These are phyloP conservation scores for Latrodectus geometricus DNA, from an alignment of 1,140 invertebrate species.

Conservation along the genomic window DNA sequence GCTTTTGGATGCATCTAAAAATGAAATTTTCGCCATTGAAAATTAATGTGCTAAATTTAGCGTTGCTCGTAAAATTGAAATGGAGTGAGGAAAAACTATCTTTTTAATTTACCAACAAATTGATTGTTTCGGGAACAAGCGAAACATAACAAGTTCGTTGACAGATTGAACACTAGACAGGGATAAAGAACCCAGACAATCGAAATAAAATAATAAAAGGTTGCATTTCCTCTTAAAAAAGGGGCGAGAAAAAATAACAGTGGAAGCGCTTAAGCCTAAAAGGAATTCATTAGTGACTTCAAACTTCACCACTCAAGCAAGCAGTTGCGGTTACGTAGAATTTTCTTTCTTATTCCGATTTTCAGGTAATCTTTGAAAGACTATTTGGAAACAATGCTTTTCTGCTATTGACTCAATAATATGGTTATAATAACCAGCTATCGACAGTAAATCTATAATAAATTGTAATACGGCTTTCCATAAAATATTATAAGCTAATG, in stretches of 20 bases:
- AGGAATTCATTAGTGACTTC: constrained; percentile 47
- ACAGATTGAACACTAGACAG: constrained; percentile 3
- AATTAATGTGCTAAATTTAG: no score
- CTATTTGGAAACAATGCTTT: no score
- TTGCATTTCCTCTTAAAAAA: constrained; percentile 43
- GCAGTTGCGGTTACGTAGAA: not conserved
- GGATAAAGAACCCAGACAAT: not conserved
- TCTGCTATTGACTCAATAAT: no score
- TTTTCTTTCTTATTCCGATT: no score
- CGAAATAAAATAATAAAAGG: not conserved
- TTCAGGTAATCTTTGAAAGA: no score
- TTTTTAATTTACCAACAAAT: constrained; percentile 8
- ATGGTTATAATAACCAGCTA: no score
- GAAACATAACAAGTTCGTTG: constrained; percentile 33
- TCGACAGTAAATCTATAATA: no score
- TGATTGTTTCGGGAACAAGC: not conserved
- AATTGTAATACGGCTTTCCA: no score
- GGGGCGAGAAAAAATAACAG: not conserved
- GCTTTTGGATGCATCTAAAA: no score
- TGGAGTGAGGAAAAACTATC: not conserved
- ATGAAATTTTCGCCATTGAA: no score
- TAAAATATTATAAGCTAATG: no score
- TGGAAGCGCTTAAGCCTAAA: constrained; percentile 18
- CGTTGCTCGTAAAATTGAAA: not conserved
- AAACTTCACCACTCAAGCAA: constrained; percentile 33